These are phyloP conservation scores for Struthidea cinerea DNA, from an alignment of 2,113 vertebrate genomes.

Conservation along the genomic window DNA sequence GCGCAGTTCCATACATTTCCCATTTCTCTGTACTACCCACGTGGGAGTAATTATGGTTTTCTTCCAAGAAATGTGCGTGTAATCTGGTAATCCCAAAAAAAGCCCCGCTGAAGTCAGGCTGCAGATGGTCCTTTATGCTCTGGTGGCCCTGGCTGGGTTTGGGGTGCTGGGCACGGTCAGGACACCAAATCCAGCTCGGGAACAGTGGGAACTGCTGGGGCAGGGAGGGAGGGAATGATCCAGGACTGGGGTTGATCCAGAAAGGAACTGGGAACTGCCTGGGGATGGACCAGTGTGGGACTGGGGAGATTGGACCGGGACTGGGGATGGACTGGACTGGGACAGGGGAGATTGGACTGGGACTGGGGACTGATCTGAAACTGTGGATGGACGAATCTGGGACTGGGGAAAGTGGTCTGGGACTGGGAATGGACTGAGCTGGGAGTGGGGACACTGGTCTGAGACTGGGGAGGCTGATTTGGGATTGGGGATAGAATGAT, in stretches of 20 bases:
- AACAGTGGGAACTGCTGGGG: background rate
- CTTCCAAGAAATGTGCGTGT: slow-evolving; percentile 25
- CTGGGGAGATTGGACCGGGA: background rate
- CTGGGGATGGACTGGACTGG: accelerated
- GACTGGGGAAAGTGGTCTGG: accelerated
- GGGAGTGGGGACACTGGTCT: background rate
- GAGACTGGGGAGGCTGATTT: background rate
- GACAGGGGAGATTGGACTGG: background rate
- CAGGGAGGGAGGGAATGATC: background rate
- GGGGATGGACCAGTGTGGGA: background rate
- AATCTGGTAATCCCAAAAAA: slow-evolving; percentile 11
- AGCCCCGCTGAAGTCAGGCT: background rate
- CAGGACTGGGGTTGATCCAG: accelerated
- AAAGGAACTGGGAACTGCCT: background rate
- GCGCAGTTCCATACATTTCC: background rate
- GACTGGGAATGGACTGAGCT: background rate
- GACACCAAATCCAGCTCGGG: background rate
- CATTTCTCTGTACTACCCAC: background rate
- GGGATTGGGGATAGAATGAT: background rate
- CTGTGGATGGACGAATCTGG: accelerated
- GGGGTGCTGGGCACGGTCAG: background rate
- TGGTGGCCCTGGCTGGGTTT: background rate
- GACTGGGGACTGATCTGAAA: no score
- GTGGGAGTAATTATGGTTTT: background rate
- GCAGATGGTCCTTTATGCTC: background rate